These are phyloP conservation scores for Monodelphis domestica DNA, from an alignment of 2,797 vertebrate species.

Conservation along the genomic window DNA sequence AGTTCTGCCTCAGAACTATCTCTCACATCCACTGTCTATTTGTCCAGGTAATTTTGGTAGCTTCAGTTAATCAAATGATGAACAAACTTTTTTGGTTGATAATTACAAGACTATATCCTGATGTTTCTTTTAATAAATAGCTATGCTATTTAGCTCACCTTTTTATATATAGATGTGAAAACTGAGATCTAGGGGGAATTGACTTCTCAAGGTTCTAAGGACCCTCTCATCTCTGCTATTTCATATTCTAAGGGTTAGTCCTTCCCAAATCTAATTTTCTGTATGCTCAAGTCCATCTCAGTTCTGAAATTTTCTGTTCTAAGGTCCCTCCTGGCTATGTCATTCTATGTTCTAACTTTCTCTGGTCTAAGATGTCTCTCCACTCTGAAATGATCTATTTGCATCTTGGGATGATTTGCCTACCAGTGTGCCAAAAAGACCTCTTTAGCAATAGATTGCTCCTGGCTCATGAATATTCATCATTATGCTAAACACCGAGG, in stretches of 20 bases:
- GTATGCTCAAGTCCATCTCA: neutral
- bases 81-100: neutral
- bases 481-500: constrained; percentile 50
- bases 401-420: neutral
- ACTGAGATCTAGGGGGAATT: neutral
- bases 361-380: neutral
- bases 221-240: neutral
- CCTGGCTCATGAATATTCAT: constrained; percentile 60
- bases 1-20: neutral
- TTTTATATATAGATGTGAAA: constrained; percentile 21
- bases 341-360: neutral
- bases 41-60: neutral
- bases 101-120: neutral
- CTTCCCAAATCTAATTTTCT: neutral
- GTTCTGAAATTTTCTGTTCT: neutral
- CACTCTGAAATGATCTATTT: neutral
- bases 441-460: constrained; percentile 26
- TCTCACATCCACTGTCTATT: neutral
- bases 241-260: neutral
- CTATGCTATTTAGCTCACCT: neutral
- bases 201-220: constrained; percentile 6
- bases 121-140: neutral
- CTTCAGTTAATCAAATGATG: neutral
- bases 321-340: neutral
- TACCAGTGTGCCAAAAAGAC: constrained; percentile 34